phyloP scores from a whole-genome alignment of 1,140 invertebrate genomes.

The Littorina saxatilis region DNA sequence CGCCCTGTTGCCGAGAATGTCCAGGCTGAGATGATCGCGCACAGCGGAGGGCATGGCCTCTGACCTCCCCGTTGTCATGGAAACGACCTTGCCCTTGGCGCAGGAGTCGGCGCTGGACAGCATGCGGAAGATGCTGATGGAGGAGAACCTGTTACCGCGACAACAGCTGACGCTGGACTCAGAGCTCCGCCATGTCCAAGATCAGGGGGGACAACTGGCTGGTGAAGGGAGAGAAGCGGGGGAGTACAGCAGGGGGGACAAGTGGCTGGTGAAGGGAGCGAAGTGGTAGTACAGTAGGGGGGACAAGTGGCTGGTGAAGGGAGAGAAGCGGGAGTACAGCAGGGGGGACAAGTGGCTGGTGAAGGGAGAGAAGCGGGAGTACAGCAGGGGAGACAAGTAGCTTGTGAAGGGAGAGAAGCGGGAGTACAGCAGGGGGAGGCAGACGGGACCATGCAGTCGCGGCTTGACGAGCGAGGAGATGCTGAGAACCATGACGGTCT shows the following conservation, averaged over 20 bases:
- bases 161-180: conserved; percentile 58
- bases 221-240: no score
- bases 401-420: neutral
- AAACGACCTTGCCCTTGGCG: neutral
- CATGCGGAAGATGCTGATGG: conserved; percentile 56
- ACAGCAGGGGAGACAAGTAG: neutral
- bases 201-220: neutral
- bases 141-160: conserved; percentile 51
- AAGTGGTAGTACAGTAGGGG: neutral
- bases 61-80: conserved; percentile 31
- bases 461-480: conserved; percentile 45
- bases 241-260: neutral
- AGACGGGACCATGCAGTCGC: neutral
- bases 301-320: neutral
- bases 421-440: neutral
- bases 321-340: neutral
- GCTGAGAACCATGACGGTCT: conserved; percentile 59
- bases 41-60: neutral
- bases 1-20: neutral
- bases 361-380: neutral
- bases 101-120: conserved; percentile 48
- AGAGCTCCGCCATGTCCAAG: conserved; percentile 39
- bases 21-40: neutral
- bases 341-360: neutral
- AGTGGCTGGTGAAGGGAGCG: neutral